Evolutionary conservation across 2,888 invertebrate genomes (phyloP).

Genomic region (Eristalis tenax): DNA sequence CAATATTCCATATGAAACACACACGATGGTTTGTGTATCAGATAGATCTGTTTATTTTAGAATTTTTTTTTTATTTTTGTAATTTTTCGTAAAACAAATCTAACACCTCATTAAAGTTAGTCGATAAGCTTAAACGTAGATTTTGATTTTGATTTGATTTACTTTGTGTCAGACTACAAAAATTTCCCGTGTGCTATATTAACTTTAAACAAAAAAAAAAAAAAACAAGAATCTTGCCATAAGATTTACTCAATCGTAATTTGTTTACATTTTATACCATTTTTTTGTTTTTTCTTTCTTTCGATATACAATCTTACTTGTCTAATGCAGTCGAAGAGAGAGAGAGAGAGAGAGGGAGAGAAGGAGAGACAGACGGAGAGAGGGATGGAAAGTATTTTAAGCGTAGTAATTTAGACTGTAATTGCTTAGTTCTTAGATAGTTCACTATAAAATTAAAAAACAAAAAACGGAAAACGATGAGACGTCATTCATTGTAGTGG

Average conservation of each 20-base stretch:
- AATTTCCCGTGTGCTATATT: constrained; percentile 70
- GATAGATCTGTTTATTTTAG: constrained; percentile 46
- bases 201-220: constrained; percentile 46
- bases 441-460: constrained; percentile 53
- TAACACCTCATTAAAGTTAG: constrained; percentile 74
- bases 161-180: constrained; percentile 41
- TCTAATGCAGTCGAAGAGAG: background rate
- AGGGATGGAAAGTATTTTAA: background rate
- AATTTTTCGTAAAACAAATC: constrained; percentile 30
- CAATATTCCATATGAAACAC: constrained; percentile 42
- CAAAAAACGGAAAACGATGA: background rate
- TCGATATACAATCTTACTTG: background rate
- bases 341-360: background rate
- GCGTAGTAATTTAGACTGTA: background rate
- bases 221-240: constrained; percentile 75
- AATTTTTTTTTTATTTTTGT: constrained; percentile 11
- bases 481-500: background rate
- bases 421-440: constrained; percentile 39
- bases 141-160: background rate
- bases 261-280: constrained; percentile 1
- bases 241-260: constrained; percentile 71
- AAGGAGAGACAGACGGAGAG: too few relatives aligned
- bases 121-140: constrained; percentile 65
- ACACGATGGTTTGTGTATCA: constrained; percentile 71
- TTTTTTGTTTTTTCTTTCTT: background rate